A percentile compares a stretch with the other conserved stretches of the same genome.
phyloP scores from a whole-genome alignment of 2,797 vertebrate genomes.

The Urophycis tenuis region DNA sequence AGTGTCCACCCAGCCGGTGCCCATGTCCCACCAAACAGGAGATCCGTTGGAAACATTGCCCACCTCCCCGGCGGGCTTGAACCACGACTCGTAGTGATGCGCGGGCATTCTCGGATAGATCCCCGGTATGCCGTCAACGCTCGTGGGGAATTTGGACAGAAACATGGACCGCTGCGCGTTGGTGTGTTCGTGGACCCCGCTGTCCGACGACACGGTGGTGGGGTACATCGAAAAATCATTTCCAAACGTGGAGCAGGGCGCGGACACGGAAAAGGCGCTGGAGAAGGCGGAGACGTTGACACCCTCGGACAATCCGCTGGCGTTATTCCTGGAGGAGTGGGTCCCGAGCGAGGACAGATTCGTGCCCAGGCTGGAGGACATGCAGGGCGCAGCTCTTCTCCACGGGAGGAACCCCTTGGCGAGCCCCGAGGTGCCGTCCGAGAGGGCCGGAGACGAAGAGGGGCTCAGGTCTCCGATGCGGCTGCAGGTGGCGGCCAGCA shows the following conservation, averaged over 20 bases:
- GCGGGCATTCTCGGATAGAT: slow-evolving; percentile 84
- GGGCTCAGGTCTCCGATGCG: slow-evolving; percentile 87
- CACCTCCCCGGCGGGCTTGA: slow-evolving; percentile 78
- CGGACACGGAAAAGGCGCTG: slow-evolving; percentile 80
- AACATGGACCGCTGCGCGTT: slow-evolving; percentile 77
- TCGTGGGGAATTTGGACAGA: slow-evolving; percentile 82
- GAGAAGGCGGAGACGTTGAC: slow-evolving; percentile 76
- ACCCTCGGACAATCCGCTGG: slow-evolving; percentile 13
- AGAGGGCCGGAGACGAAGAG: slow-evolving; percentile 76
- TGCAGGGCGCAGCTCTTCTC: slow-evolving; percentile 74
- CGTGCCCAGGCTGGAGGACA: slow-evolving; percentile 71
- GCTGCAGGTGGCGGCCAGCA: slow-evolving; percentile 93
- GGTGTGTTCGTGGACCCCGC: slow-evolving; percentile 64
- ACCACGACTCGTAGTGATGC: slow-evolving; percentile 89
- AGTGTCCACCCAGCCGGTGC: slow-evolving; percentile 83
- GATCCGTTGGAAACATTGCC: slow-evolving; percentile 62
- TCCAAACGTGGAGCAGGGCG: slow-evolving; percentile 75
- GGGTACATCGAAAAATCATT: slow-evolving; percentile 87
- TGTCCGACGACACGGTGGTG: slow-evolving; percentile 62
- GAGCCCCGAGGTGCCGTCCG: slow-evolving; percentile 79
- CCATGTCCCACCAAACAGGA: slow-evolving; percentile 88
- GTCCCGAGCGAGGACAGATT: slow-evolving; percentile 53
- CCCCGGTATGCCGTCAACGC: slow-evolving; percentile 82
- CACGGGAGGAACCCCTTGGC: slow-evolving; percentile 89
- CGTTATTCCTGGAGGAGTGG: slow-evolving; percentile 64